Base-by-base conservation (phyloP, 2,113 vertebrate species). In the Callionymus lyra region DNA sequence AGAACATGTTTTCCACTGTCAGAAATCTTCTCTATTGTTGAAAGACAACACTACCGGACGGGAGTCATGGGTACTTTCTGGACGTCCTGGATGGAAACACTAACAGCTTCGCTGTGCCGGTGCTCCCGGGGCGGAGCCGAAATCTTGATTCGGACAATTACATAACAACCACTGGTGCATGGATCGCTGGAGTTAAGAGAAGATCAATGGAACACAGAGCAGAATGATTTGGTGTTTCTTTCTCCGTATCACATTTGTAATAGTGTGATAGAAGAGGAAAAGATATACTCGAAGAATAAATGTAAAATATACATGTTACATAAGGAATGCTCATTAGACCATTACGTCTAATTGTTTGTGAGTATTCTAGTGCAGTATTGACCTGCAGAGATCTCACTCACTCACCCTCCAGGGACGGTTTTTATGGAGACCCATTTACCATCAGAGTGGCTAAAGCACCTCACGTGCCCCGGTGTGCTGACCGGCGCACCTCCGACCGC, bases 291-390 rank as follows among this genome's bases (percentile, higher is more conserved):
- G n/a, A n/a, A n/a, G n/a, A n/a, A n/a, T n/a, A n/a, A n/a, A n/a
- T n/a, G n/a, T n/a, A n/a, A n/a, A n/a, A n/a, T n/a, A n/a, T n/a
- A n/a, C n/a, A n/a, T n/a, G n/a, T n/a, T n/a, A n/a, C n/a, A n/a
- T n/a, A n/a, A n/a, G n/a, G n/a, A n/a, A n/a, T n/a, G n/a, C n/a
- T n/a, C n/a, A n/a, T n/a, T n/a, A n/a, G n/a, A n/a, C n/a, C n/a
- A n/a, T n/a, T n/a, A n/a, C n/a, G n/a, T n/a, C n/a, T n/a, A n/a
- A n/a, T n/a, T n/a, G n/a, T n/a, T n/a, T n/a, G n/a, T n/a, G n/a
- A n/a, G n/a, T n/a, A n/a, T n/a, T n/a, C n/a, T n/a, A n/a, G n/a
- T 80, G 57, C 57, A 80, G 76, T 81, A 84, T 76, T 80, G 67
- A 80, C 42, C 66, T 21, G 38, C 41, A 41, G 50, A 58, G 49